These are phyloP conservation scores for Papilio protenor DNA, from an alignment of 2,888 invertebrate genomes.

Conservation along the genomic window DNA sequence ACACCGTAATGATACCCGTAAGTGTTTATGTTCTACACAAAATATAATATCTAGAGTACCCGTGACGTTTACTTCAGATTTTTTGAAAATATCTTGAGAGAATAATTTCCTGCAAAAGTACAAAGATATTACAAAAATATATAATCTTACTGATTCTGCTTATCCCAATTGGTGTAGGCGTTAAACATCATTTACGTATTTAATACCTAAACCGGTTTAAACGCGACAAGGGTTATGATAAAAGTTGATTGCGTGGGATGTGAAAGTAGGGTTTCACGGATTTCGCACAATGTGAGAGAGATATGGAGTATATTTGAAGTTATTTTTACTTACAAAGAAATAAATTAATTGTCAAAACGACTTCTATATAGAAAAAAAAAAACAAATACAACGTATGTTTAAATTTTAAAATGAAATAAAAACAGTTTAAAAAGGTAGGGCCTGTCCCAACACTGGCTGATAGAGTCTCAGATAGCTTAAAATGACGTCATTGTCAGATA, in stretches of 20 bases:
- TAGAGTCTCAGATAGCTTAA: no score
- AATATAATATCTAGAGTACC: background rate
- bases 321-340: background rate
- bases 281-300: constrained; percentile 1
- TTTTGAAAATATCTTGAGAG: background rate
- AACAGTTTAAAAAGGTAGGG: no score
- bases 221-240: constrained; percentile 7
- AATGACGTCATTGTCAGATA: no score
- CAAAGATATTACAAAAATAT: background rate
- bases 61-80: background rate
- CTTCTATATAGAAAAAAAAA: background rate
- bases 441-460: no score
- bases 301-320: background rate
- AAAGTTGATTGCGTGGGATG: constrained; percentile 35
- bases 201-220: constrained; percentile 9
- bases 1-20: constrained; percentile 24
- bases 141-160: background rate
- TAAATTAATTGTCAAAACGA: background rate
- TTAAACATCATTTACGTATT: background rate
- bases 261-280: constrained; percentile 28
- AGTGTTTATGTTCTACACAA: constrained; percentile 26
- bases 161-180: background rate
- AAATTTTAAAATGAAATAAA: background rate
- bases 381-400: background rate
- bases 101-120: background rate